Evolutionary conservation across 2,113 vertebrate genomes (phyloP).

Genomic region (Forbesichthys papilliferus): DNA sequence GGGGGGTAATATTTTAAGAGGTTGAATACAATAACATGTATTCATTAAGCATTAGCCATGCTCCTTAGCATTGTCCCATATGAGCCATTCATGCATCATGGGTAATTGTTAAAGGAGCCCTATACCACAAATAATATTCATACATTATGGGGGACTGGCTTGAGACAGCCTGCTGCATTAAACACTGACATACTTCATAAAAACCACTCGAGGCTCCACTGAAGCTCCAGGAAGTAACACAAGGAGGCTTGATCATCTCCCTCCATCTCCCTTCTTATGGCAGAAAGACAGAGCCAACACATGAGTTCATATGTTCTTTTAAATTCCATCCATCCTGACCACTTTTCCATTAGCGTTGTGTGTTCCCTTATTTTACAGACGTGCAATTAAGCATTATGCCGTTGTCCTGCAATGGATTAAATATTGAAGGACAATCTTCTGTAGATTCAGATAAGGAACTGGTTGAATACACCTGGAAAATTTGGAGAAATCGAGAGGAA

Average conservation of each 20-base stretch:
- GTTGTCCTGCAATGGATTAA: conserved; percentile 10
- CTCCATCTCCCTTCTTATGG: conserved; percentile 25
- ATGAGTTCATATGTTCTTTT: conserved; percentile 31
- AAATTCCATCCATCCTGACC: not conserved
- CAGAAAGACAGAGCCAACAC: conserved; percentile 24
- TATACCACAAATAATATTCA: not conserved
- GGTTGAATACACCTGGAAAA: conserved; percentile 15
- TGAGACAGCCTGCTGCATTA: conserved; percentile 16
- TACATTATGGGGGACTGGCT: not conserved
- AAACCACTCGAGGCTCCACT: conserved; percentile 17
- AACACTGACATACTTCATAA: conserved; percentile 29
- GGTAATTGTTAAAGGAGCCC: no score
- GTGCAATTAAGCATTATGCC: conserved; percentile 25
- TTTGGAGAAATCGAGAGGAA: not conserved
- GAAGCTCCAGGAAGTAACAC: conserved; percentile 22
- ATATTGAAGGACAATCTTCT: not conserved
- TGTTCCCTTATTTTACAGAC: conserved; percentile 18
- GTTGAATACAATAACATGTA: not conserved
- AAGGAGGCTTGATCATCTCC: conserved; percentile 11
- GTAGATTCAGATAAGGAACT: conserved; percentile 16
- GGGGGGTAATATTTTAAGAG: not conserved
- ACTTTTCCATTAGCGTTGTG: no score
- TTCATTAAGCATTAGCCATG: not conserved
- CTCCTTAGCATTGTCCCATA: not conserved
- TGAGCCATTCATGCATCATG: not conserved